Evolutionary conservation across 2,113 vertebrate genomes (phyloP).

Genomic region (Rhagologus leucostigma): DNA sequence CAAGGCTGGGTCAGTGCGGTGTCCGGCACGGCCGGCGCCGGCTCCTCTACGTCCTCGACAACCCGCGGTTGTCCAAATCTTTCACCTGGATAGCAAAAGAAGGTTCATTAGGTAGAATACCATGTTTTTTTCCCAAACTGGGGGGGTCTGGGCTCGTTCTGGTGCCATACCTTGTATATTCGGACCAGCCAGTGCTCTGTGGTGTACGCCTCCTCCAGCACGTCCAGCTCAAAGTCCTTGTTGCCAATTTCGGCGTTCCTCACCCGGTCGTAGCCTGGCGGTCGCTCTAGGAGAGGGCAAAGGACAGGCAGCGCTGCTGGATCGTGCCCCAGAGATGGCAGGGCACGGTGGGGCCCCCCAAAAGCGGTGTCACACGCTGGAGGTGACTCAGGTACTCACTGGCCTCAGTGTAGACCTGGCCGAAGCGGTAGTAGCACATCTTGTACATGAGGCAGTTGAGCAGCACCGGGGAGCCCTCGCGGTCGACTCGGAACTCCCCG

Average conservation of each 20-base stretch:
- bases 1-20: conserved; percentile 81
- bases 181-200: conserved; percentile 98
- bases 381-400: conserved; percentile 78
- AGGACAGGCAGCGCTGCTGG: neutral
- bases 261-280: conserved; percentile 94
- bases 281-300: conserved; percentile 81
- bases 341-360: fast-evolving
- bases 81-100: conserved; percentile 81
- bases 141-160: fast-evolving
- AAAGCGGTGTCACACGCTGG: fast-evolving
- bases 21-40: neutral
- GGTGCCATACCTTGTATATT: conserved; percentile 91
- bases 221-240: conserved; percentile 98
- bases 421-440: conserved; percentile 99
- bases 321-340: fast-evolving
- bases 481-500: conserved; percentile 94
- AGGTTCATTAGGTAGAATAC: fast-evolving
- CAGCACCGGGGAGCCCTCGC: conserved; percentile 93
- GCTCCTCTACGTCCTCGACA: conserved; percentile 88
- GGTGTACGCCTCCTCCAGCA: conserved; percentile 96
- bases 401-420: conserved; percentile 98
- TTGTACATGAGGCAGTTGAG: conserved; percentile 99
- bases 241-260: conserved; percentile 97
- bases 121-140: fast-evolving
- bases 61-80: conserved; percentile 94